Evolutionary conservation across 2,797 vertebrate genomes (phyloP).

Genomic region (Sus cebifrons): DNA sequence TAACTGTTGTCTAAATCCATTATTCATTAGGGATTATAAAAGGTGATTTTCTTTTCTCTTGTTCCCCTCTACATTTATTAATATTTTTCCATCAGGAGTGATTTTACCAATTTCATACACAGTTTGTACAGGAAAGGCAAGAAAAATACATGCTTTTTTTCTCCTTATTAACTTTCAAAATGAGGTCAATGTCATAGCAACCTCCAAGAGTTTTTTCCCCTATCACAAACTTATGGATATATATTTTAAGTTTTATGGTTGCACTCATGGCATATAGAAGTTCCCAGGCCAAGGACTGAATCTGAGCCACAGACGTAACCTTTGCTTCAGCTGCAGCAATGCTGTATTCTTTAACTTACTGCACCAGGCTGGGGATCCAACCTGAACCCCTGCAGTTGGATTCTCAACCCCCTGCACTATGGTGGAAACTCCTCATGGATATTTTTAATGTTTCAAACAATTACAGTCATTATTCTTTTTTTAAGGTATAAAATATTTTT

Average conservation of each 20-base stretch:
- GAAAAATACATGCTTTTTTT: background rate
- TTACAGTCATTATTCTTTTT: background rate
- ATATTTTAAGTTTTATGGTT: too few relatives aligned
- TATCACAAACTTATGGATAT: background rate
- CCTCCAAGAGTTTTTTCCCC: background rate
- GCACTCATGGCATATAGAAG: too few relatives aligned
- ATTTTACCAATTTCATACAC: background rate
- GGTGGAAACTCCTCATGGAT: background rate
- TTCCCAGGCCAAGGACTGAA: too few relatives aligned
- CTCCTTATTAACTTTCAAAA: constrained; percentile 43
- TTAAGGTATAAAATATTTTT: too few relatives aligned
- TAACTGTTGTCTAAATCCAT: background rate
- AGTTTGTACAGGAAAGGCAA: constrained; percentile 21
- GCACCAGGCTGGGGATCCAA: too few relatives aligned
- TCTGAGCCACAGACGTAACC: too few relatives aligned
- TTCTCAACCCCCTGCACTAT: too few relatives aligned
- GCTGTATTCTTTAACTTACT: too few relatives aligned
- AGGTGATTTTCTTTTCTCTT: background rate
- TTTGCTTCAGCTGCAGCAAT: too few relatives aligned
- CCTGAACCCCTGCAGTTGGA: too few relatives aligned
- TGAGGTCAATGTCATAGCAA: background rate
- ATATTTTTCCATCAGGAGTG: background rate
- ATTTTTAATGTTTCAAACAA: background rate
- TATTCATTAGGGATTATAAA: background rate
- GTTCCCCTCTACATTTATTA: background rate